Evolutionary conservation across 2,113 vertebrate species (phyloP), one percentile per base, ranked within the genome.

Genomic region (Nesoenas mayeri): DNA sequence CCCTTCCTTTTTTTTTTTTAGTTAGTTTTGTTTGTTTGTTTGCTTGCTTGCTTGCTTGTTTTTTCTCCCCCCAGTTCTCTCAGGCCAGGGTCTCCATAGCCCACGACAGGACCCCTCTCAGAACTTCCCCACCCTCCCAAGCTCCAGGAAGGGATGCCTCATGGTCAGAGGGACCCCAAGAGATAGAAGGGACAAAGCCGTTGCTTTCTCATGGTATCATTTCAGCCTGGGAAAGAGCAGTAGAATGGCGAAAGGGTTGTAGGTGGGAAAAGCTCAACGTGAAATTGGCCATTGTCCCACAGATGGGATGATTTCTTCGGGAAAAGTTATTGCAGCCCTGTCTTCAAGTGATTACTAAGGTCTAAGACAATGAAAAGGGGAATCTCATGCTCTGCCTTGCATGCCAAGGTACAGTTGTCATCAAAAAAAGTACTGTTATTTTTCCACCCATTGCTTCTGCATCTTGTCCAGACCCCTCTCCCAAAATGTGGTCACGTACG

Each of bases 401-500:
- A 0, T 69, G 17, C 44, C 2, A 2, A 4, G 12, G 15, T 32
- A 12, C 29, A 61, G 10, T 13, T 20, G 10, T 9, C 12, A 60
- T 38, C 21, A 29, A 14, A 47, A 42, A 75, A 77, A 47, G 10
- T 19, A 31, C 54, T 22, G 15, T 19, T 4, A 16, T 62, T 87
- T 47, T 89, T 16, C 50, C 19, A 70, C 60, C 10, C 32, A 7
- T 8, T 77, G n/a, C 9, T 36, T 62, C 51, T 36, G 9, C 25
- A 31, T 15, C 47, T 16, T 36, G 36, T 20, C 65, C 31, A 66
- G 56, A n/a, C 21, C 36, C 6, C 1, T 77, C 29, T 66, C 65
- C 42, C 12, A 44, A 50, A 79, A 50, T 0, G 0, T 19, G 47
- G 20, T 15, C 47, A n/a, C 0, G 0, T 31, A 32, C 0, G 1